Conservation (phyloP, 2,888 invertebrate genomes). For the Heliconius charithonia region DNA sequence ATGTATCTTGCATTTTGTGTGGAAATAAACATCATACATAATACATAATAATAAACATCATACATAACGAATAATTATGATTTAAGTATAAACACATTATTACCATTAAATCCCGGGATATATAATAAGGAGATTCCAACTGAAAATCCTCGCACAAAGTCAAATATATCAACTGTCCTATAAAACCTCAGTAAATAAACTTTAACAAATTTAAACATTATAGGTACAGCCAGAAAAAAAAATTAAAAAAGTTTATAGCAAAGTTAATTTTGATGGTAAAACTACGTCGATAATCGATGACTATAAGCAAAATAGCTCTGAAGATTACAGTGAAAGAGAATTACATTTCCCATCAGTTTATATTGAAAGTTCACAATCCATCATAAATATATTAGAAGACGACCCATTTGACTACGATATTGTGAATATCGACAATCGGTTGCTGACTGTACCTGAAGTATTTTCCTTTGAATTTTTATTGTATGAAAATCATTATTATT, state of each 20-base stretch:
- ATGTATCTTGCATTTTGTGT: no score
- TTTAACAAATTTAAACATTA: neutral
- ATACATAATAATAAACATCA: no score
- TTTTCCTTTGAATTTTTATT: slow-evolving; percentile 50
- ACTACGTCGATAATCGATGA: slow-evolving; percentile 13
- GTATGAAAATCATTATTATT: slow-evolving; percentile 53
- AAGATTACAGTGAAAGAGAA: slow-evolving; percentile 59
- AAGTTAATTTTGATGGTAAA: slow-evolving; percentile 60
- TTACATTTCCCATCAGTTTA: slow-evolving; percentile 51
- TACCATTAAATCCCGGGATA: no score
- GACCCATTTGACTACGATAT: slow-evolving; percentile 78
- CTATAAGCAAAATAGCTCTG: slow-evolving; percentile 51
- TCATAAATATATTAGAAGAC: slow-evolving; percentile 61
- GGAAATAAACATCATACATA: no score
- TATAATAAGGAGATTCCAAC: no score
- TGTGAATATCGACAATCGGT: slow-evolving; percentile 68
- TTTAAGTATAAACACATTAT: neutral
- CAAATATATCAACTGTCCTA: no score
- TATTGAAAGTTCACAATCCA: slow-evolving; percentile 49
- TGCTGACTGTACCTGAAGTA: slow-evolving; percentile 58
- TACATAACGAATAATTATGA: neutral
- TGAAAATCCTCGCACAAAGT: no score
- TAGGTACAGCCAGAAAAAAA: neutral
- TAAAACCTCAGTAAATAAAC: slow-evolving; percentile 34
- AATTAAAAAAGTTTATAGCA: slow-evolving; percentile 46